Conservation (phyloP, 2,888 invertebrate species). For the Cotesia congregata region DNA sequence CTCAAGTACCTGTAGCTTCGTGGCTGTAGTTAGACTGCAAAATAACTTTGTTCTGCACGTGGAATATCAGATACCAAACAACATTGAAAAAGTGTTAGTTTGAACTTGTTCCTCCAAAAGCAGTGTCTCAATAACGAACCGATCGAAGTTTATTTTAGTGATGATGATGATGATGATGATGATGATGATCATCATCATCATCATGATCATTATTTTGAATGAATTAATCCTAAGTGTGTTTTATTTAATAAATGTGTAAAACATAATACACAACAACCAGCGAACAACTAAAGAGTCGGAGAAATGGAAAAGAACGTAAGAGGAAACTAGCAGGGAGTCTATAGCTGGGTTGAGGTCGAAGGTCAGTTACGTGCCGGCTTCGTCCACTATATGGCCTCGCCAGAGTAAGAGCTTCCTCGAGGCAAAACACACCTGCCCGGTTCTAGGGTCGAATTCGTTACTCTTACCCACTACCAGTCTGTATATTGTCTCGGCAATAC, state of each 20-base stretch:
- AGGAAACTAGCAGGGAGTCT: slow-evolving; percentile 60
- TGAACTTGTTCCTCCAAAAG: background rate
- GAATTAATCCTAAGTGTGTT: background rate
- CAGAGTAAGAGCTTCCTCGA: slow-evolving; percentile 29
- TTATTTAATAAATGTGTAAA: background rate
- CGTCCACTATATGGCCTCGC: slow-evolving; percentile 10
- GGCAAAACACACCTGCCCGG: slow-evolving; percentile 60
- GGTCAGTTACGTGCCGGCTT: slow-evolving; percentile 66
- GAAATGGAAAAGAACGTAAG: slow-evolving; percentile 48
- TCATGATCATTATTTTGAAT: background rate
- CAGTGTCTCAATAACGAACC: background rate
- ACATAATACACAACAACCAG: slow-evolving; percentile 2
- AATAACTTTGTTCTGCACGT: background rate
- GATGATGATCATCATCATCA: background rate
- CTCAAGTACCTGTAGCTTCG: slow-evolving; percentile 48
- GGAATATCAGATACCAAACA: slow-evolving; percentile 6
- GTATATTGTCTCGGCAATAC: slow-evolving; percentile 34
- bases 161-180: background rate
- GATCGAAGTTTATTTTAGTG: background rate
- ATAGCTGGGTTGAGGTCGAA: slow-evolving; percentile 57
- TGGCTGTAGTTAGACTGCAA: slow-evolving; percentile 9
- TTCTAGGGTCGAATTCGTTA: slow-evolving; percentile 58
- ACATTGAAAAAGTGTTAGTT: slow-evolving; percentile 10
- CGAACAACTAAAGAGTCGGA: slow-evolving; percentile 48
- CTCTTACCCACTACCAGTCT: slow-evolving; percentile 49